Evolutionary conservation across 2,113 vertebrate species (phyloP).

Genomic region (Macquaria ambigua): DNA sequence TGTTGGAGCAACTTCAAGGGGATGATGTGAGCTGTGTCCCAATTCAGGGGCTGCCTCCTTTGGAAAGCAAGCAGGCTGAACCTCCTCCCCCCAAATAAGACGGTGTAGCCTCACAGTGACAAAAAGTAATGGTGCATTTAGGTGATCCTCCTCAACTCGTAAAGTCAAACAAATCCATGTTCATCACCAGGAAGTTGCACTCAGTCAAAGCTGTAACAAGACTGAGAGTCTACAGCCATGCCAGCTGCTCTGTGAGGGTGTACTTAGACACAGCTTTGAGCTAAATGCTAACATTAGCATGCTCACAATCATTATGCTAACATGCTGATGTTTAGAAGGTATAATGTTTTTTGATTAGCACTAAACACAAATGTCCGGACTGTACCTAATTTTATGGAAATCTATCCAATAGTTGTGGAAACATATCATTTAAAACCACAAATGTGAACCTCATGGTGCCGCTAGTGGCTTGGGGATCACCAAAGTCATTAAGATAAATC

Average conservation of each 20-base stretch:
- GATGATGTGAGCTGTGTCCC: constrained; percentile 44
- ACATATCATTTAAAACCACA: background rate
- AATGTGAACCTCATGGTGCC: background rate
- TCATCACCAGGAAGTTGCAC: constrained; percentile 10
- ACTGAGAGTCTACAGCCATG: background rate
- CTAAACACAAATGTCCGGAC: background rate
- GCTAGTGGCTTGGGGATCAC: background rate
- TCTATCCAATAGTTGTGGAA: background rate
- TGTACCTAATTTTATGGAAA: background rate
- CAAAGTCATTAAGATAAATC: background rate
- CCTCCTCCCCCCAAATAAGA: background rate
- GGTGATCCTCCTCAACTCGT: constrained; percentile 10
- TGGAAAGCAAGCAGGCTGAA: background rate
- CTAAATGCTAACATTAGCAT: background rate
- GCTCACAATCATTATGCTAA: background rate
- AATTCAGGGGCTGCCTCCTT: constrained; percentile 42
- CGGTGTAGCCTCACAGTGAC: background rate
- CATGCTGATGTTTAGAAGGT: background rate
- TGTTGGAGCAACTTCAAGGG: constrained; percentile 20
- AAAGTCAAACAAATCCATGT: constrained; percentile 4
- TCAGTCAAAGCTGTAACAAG: background rate
- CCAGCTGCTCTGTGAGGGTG: background rate
- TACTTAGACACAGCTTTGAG: background rate
- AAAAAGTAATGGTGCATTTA: constrained; percentile 34
- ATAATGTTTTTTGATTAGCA: background rate